These are phyloP conservation scores for Campylorhamphus procurvoides DNA, from an alignment of 2,113 vertebrate species.

Conservation along the genomic window DNA sequence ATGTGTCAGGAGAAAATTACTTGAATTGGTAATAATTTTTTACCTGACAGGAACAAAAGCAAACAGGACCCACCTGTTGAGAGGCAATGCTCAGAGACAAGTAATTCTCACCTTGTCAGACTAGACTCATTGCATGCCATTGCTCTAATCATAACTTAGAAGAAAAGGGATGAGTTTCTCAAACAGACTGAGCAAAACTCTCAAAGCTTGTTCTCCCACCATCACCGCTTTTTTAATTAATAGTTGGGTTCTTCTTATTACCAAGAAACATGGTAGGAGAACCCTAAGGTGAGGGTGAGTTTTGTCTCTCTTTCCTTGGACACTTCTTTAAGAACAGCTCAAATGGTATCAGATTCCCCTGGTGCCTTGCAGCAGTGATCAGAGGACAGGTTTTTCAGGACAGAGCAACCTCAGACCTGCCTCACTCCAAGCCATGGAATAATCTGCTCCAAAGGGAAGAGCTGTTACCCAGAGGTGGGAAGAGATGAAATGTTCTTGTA, in stretches of 20 bases:
- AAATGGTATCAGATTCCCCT: not conserved
- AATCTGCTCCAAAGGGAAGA: not conserved
- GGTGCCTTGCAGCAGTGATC: slow-evolving; percentile 12
- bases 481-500: not conserved
- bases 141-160: not conserved
- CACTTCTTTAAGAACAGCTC: not conserved
- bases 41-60: slow-evolving; percentile 10
- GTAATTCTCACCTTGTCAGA: slow-evolving; percentile 1
- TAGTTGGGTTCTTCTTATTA: not conserved
- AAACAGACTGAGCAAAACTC: not conserved
- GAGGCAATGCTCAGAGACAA: not conserved
- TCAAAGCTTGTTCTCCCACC: not conserved
- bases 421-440: not conserved
- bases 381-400: slow-evolving; percentile 51
- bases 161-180: not conserved
- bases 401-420: not conserved
- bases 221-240: not conserved
- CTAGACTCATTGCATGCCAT: not conserved
- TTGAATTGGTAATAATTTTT: slow-evolving; percentile 9
- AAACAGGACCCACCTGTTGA: not conserved
- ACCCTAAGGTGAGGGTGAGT: not conserved
- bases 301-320: not conserved
- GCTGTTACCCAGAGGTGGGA: not conserved
- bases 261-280: not conserved
- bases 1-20: not conserved